Evolutionary conservation across 2,113 vertebrate genomes (phyloP), one percentile per base, ranked within the genome.

Genomic region (Cichladusa arquata): DNA sequence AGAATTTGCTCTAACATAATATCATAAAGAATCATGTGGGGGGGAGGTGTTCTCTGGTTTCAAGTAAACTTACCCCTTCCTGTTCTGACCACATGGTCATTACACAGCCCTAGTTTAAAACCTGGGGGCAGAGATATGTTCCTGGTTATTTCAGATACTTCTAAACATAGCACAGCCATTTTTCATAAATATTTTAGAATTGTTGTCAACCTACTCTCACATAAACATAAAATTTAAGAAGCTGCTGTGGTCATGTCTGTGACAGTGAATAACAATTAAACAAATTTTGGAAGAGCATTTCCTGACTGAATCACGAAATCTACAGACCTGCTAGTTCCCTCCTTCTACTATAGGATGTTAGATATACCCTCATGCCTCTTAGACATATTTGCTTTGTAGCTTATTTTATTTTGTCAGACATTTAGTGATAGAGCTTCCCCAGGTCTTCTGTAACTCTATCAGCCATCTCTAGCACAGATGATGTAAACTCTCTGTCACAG

Each of bases 81-180:
- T 92, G 31, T 91, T 73, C 62, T 93, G 51, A 90, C 71, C 77
- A 74, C 76, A 92, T 5, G 44, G 62, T 73, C 67, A 70, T 88
- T 86, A 60, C 62, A 77, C 22, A 91, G 62, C 19, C 45, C 38
- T 77, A 34, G 53, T 89, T 93, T 82, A 47, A 58, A 36, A 56
- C 56, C 48, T 54, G 29, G 77, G 69, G 69, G 36, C 38, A 88
- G 45, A 86, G 77, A 67, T 57, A 57, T 84, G 78, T 81, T 92
- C 61, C 89, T 53, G 22, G 44, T 58, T 95, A 91, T 95, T 96
- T 87, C 8, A 38, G 77, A 25, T 85, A 36, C 66, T 86, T 90
- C 40, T 82, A 92, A 95, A 88, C 16, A 82, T 50, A 93, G 45
- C 36, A 42, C 14, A 14, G 20, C 2, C n/a, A 33, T 45, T 92